Conservation (phyloP, 2,888 invertebrate species). For the Acleris literana region DNA sequence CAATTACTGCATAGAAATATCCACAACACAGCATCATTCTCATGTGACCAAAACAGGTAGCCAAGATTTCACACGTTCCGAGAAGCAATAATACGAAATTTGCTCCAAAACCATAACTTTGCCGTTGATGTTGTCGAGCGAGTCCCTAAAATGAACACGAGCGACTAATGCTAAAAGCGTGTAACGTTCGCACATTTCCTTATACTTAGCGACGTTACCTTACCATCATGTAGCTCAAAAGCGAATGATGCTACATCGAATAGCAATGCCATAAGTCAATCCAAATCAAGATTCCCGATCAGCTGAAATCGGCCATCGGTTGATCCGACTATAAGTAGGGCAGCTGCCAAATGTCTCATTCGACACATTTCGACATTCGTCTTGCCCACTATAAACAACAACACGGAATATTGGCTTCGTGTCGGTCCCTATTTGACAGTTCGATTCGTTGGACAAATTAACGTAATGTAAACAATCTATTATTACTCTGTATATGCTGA, state of each 20-base stretch:
- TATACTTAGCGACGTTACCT: background rate
- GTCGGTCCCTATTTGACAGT: slow-evolving; percentile 35
- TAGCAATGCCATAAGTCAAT: slow-evolving; percentile 16
- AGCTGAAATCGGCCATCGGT: slow-evolving; percentile 10
- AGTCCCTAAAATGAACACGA: background rate
- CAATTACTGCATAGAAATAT: slow-evolving; percentile 3
- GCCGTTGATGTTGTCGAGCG: background rate
- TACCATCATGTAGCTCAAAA: background rate
- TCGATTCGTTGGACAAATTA: slow-evolving; percentile 42
- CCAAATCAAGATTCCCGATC: slow-evolving; percentile 10
- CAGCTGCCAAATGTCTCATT: slow-evolving; percentile 51
- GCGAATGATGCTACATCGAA: background rate
- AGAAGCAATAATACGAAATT: background rate
- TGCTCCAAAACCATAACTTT: background rate
- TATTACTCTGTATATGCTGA: slow-evolving; percentile 40
- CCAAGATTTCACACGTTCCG: slow-evolving; percentile 18
- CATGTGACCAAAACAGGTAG: slow-evolving; percentile 7
- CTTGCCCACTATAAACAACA: slow-evolving; percentile 47
- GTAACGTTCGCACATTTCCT: background rate
- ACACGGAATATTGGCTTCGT: slow-evolving; percentile 50
- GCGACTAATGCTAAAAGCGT: background rate
- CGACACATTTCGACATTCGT: slow-evolving; percentile 51
- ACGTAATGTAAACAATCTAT: slow-evolving; percentile 42
- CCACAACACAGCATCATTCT: too few relatives aligned
- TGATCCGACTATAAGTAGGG: slow-evolving; percentile 34